phyloP scores from a whole-genome alignment of 2,888 invertebrate species.

The Helobdella robusta region DNA sequence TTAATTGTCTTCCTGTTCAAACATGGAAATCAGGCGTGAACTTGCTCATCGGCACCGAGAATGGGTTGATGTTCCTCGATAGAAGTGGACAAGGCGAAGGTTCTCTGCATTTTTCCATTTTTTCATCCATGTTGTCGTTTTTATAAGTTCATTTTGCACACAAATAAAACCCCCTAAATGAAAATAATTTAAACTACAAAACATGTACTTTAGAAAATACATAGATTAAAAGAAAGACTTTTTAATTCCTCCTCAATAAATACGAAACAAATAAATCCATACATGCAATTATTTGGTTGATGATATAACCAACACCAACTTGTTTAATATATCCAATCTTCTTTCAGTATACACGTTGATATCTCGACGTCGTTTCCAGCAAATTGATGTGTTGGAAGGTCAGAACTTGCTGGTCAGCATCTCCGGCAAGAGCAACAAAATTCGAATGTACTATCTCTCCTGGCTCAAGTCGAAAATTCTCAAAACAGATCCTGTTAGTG shows the following conservation, averaged over 20 bases:
- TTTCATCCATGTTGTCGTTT: neutral
- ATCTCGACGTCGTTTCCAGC: constrained; percentile 91
- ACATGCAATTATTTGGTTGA: too few relatives aligned
- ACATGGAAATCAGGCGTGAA: constrained; percentile 96
- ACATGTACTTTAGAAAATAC: too few relatives aligned
- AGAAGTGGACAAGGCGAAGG: constrained; percentile 71
- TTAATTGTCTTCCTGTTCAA: too few relatives aligned
- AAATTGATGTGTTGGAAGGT: constrained; percentile 99
- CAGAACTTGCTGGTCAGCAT: constrained; percentile 99
- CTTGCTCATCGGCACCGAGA: constrained; percentile 94
- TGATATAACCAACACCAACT: too few relatives aligned
- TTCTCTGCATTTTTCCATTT: constrained; percentile 2
- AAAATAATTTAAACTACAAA: too few relatives aligned
- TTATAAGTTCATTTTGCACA: too few relatives aligned
- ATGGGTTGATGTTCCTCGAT: constrained; percentile 93
- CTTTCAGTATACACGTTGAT: constrained; percentile 84
- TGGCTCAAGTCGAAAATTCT: constrained; percentile 99
- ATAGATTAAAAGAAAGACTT: too few relatives aligned
- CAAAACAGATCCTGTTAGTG: constrained; percentile 64
- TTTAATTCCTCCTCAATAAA: too few relatives aligned
- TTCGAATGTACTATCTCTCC: constrained; percentile 95
- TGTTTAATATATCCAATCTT: too few relatives aligned
- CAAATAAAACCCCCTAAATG: too few relatives aligned
- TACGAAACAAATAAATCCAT: too few relatives aligned
- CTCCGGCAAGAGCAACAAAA: constrained; percentile 95